Percentiles rank a stretch among this genome's conserved stretches.
Evolutionary conservation across 2,113 vertebrate species (phyloP).

Genomic region (Micromys minutus): DNA sequence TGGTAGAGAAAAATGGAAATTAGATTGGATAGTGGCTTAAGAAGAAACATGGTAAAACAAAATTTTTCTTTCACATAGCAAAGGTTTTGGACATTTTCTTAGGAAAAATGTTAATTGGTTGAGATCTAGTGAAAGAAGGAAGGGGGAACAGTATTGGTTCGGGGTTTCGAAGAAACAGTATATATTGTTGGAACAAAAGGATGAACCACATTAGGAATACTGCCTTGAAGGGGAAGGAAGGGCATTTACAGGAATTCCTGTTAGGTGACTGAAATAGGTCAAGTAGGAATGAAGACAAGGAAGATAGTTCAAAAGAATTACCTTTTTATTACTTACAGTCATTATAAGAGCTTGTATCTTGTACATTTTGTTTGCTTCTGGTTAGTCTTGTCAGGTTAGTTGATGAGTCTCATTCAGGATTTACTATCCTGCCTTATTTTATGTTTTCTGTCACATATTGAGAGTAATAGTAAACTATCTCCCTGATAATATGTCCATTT

Average conservation of each 20-base stretch:
- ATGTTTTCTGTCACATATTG: not conserved
- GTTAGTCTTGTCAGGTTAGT: not conserved
- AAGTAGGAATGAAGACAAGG: not conserved
- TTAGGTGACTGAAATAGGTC: not conserved
- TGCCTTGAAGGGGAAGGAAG: slow-evolving; percentile 1
- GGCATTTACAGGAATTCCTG: not conserved
- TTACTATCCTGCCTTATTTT: not conserved
- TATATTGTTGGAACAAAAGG: not conserved
- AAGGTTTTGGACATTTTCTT: not conserved
- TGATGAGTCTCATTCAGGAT: not conserved
- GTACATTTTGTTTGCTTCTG: not conserved
- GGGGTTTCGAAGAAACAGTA: not conserved
- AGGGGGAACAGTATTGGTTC: not conserved
- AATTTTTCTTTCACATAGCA: not conserved
- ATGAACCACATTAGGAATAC: not conserved
- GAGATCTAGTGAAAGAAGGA: not conserved
- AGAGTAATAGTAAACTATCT: slow-evolving; percentile 37
- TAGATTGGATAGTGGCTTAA: not conserved
- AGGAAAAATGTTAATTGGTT: not conserved
- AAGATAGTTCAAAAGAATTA: not conserved
- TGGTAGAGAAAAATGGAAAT: slow-evolving; percentile 14
- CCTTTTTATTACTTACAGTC: slow-evolving; percentile 33
- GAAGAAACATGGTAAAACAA: slow-evolving; percentile 37
- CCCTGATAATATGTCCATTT: not conserved
- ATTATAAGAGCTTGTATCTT: slow-evolving; percentile 2